Conservation (phyloP, 2,888 invertebrate genomes). For the Hypena proboscidalis region DNA sequence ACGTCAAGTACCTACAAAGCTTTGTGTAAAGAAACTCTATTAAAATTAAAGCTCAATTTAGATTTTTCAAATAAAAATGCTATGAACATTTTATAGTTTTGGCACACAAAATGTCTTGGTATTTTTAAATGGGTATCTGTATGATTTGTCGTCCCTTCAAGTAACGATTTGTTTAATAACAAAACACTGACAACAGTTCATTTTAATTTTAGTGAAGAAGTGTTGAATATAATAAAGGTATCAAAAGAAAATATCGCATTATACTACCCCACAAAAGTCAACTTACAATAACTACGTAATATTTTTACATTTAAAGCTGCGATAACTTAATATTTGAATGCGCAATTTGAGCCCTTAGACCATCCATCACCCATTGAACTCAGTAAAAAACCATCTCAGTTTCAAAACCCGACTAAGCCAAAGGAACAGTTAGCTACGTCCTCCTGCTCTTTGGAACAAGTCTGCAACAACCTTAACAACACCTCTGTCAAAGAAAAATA, state of each 20-base stretch:
- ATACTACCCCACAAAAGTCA: too few species aligned
- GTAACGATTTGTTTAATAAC: too few species aligned
- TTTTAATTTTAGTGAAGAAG: too few species aligned
- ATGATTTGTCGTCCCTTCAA: too few species aligned
- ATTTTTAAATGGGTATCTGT: too few species aligned
- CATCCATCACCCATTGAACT: constrained; percentile 32
- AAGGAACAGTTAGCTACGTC: constrained; percentile 60
- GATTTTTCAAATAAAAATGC: too few species aligned
- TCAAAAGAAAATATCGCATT: too few species aligned
- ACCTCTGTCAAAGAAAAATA: constrained; percentile 17
- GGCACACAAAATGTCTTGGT: too few species aligned
- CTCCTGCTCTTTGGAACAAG: constrained; percentile 61
- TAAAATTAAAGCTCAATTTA: too few species aligned
- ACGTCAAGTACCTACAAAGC: background rate
- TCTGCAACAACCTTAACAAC: constrained; percentile 29
- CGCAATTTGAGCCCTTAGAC: constrained; percentile 17
- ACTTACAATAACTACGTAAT: background rate
- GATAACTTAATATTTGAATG: constrained; percentile 18
- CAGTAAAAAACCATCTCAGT: constrained; percentile 50
- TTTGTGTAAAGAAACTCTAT: background rate
- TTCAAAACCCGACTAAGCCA: constrained; percentile 60
- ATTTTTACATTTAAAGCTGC: background rate
- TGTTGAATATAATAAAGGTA: too few species aligned
- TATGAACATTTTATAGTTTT: too few species aligned
- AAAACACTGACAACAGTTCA: too few species aligned